Conservation (phyloP, 2,113 vertebrate species). For the Colossoma macropomum region DNA sequence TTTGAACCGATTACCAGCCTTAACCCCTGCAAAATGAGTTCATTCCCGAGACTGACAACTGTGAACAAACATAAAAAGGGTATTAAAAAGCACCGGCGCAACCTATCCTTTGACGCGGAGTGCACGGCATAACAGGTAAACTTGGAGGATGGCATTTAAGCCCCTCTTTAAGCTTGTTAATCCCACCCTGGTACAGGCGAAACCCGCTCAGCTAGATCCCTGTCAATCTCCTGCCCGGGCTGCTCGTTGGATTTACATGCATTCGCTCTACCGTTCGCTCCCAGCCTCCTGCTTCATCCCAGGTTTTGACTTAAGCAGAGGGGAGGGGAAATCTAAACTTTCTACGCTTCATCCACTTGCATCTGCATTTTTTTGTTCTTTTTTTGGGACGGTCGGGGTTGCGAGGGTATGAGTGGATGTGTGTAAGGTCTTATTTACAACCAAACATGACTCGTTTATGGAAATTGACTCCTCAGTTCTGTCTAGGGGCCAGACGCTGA, state of each 20-base stretch:
- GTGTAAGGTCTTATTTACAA: constrained; percentile 76
- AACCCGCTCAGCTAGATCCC: constrained; percentile 79
- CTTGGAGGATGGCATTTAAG: constrained; percentile 78
- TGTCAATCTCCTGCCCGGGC: constrained; percentile 83
- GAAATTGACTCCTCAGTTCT: constrained; percentile 80
- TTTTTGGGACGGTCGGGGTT: neutral
- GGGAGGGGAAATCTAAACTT: constrained; percentile 64
- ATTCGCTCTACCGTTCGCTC: constrained; percentile 75
- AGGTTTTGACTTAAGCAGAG: constrained; percentile 54
- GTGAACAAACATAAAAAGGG: constrained; percentile 73
- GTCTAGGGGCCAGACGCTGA: constrained; percentile 69
- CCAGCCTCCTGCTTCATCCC: constrained; percentile 70
- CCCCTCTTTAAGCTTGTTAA: constrained; percentile 85
- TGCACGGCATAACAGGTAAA: constrained; percentile 79
- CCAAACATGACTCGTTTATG: constrained; percentile 67
- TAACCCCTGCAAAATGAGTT: constrained; percentile 63
- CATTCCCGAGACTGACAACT: constrained; percentile 75
- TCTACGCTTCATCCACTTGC: constrained; percentile 43
- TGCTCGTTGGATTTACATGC: constrained; percentile 80
- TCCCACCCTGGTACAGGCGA: constrained; percentile 83
- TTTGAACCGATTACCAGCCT: constrained; percentile 54
- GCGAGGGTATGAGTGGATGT: neutral
- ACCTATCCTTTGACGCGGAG: constrained; percentile 69
- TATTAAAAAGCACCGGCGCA: constrained; percentile 72
- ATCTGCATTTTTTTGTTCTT: constrained; percentile 44